These are phyloP conservation scores for Zygogramma bicolorata DNA, from an alignment of 2,888 invertebrate genomes.

Conservation along the genomic window DNA sequence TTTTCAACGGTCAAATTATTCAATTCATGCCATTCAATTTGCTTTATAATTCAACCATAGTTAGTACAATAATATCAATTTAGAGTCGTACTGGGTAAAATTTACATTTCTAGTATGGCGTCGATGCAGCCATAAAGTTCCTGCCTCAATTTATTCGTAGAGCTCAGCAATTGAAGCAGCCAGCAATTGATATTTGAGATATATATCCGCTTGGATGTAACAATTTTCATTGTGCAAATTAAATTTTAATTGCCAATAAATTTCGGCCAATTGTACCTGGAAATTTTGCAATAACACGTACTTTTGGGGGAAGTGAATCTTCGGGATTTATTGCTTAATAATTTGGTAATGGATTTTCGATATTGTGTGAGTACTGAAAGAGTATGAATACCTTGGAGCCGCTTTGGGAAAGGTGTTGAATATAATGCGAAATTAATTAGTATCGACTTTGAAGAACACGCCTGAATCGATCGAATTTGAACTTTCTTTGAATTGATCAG, in stretches of 20 bases:
- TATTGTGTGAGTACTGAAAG: not conserved
- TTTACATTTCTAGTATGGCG: conserved; percentile 29
- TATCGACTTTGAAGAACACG: no score
- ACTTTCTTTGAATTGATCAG: no score
- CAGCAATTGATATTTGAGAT: conserved; percentile 36
- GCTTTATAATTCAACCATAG: not conserved
- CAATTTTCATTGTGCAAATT: conserved; percentile 37
- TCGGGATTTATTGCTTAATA: conserved; percentile 35
- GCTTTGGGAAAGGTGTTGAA: not conserved
- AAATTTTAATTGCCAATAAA: conserved; percentile 41
- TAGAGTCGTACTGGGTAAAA: conserved; percentile 3
- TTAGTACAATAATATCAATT: conserved; percentile 12
- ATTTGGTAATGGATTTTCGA: conserved; percentile 7
- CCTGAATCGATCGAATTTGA: no score
- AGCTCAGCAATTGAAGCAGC: conserved; percentile 26
- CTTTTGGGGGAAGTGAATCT: conserved; percentile 29
- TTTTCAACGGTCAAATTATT: not conserved
- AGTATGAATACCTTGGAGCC: not conserved
- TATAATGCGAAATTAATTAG: not conserved
- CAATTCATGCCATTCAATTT: not conserved
- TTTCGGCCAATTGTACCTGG: conserved; percentile 37
- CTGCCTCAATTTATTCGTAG: conserved; percentile 14
- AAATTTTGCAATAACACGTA: conserved; percentile 35
- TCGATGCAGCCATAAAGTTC: conserved; percentile 26
- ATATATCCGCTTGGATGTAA: conserved; percentile 26